Percentiles rank a stretch among this genome's conserved stretches.
Evolutionary conservation across 1,140 invertebrate species (phyloP).

Genomic region (Drosophila punjabiensis): DNA sequence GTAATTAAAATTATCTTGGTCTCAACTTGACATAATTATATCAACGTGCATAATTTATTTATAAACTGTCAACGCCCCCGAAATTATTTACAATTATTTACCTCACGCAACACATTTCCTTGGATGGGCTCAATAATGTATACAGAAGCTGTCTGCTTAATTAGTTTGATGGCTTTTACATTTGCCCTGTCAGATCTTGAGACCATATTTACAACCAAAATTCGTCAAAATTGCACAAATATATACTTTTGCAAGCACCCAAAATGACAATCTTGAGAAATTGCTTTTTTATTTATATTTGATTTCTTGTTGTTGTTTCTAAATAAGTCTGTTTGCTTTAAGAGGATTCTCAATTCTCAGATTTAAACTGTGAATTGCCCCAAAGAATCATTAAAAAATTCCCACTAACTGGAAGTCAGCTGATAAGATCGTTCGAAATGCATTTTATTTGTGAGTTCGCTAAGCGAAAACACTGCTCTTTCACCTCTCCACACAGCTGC

Average conservation of each 20-base stretch:
- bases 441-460: constrained; percentile 6
- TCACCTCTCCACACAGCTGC: constrained; percentile 6
- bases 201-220: constrained; percentile 19
- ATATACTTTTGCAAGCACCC: constrained; percentile 16
- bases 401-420: constrained; percentile 9
- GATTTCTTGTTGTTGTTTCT: background rate
- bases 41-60: constrained; percentile 31
- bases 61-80: constrained; percentile 34
- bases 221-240: constrained; percentile 13
- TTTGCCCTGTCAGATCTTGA: constrained; percentile 17
- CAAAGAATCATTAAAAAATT: constrained; percentile 2
- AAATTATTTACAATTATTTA: background rate
- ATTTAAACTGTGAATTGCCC: constrained; percentile 4
- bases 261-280: constrained; percentile 32
- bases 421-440: constrained; percentile 23
- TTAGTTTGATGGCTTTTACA: constrained; percentile 47
- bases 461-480: background rate
- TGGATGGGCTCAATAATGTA: constrained; percentile 19
- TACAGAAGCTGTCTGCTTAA: constrained; percentile 13
- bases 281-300: constrained; percentile 29
- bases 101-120: constrained; percentile 28
- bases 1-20: constrained; percentile 14
- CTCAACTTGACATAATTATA: constrained; percentile 48
- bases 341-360: background rate
- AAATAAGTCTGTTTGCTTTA: background rate